Evolutionary conservation across 2,113 vertebrate species (phyloP).

Genomic region (Neopipo cinnamomea): DNA sequence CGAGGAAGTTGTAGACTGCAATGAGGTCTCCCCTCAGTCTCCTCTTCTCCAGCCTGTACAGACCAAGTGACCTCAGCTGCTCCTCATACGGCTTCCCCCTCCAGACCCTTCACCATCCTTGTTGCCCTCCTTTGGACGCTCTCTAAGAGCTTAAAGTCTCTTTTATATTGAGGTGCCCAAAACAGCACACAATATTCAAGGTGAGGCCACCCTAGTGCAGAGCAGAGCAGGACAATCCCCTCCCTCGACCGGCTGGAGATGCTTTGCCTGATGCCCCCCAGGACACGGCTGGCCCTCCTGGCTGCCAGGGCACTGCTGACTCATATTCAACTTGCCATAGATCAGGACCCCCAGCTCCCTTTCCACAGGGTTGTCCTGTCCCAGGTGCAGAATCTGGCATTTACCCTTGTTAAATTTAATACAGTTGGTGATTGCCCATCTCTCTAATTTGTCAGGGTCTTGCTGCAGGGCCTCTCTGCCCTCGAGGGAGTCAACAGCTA

Average conservation of each 20-base stretch:
- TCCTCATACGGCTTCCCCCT: neutral
- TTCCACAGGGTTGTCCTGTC: neutral
- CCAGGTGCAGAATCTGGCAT: neutral
- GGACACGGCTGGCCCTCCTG: neutral
- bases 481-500: neutral
- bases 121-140: neutral
- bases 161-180: neutral
- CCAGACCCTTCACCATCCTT: neutral
- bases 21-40: neutral
- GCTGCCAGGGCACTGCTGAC: neutral
- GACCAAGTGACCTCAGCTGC: neutral
- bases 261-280: neutral
- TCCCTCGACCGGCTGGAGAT: neutral
- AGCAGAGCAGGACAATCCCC: neutral
- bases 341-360: neutral
- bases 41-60: neutral
- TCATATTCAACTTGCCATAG: neutral
- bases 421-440: neutral
- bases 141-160: neutral
- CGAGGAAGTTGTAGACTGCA: neutral
- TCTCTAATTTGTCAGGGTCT: neutral
- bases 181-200: neutral
- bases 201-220: neutral
- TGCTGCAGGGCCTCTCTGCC: neutral
- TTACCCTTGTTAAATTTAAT: neutral